These are phyloP conservation scores for Chondrosia reniformis DNA, from an alignment of 37 sponge, comb jelly and placozoan species.

Conservation along the genomic window DNA sequence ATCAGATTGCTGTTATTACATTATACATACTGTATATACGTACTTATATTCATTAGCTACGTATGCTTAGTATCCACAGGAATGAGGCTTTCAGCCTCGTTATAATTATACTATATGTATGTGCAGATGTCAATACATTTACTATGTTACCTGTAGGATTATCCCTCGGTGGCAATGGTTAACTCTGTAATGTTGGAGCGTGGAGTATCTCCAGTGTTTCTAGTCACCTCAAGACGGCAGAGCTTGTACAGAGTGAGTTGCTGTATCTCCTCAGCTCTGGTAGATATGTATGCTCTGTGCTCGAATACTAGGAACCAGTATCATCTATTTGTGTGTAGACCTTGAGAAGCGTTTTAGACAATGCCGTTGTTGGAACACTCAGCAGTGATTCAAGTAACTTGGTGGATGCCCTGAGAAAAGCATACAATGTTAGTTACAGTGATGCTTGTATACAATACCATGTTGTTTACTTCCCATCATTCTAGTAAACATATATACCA, in stretches of 20 bases:
- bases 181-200: background rate
- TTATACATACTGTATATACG: too few species aligned
- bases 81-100: too few species aligned
- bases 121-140: background rate
- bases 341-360: constrained; percentile 13
- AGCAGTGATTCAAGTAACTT: background rate
- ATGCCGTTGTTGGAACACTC: constrained; percentile 10
- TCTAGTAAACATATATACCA: too few species aligned
- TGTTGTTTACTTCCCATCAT: too few species aligned
- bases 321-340: background rate
- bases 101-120: background rate
- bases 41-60: too few species aligned
- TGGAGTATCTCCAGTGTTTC: constrained; percentile 3
- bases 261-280: too few species aligned
- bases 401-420: background rate
- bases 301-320: too few species aligned
- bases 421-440: constrained; percentile 21
- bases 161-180: constrained; percentile 14
- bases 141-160: background rate
- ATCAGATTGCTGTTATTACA: too few species aligned
- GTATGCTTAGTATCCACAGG: background rate
- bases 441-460: too few species aligned
- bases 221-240: background rate
- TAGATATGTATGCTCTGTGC: background rate
- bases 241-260: background rate